A percentile compares a stretch with the other conserved stretches of the same genome.
Evolutionary conservation across 2,888 invertebrate species (phyloP).

Genomic region (Eledone cirrhosa): DNA sequence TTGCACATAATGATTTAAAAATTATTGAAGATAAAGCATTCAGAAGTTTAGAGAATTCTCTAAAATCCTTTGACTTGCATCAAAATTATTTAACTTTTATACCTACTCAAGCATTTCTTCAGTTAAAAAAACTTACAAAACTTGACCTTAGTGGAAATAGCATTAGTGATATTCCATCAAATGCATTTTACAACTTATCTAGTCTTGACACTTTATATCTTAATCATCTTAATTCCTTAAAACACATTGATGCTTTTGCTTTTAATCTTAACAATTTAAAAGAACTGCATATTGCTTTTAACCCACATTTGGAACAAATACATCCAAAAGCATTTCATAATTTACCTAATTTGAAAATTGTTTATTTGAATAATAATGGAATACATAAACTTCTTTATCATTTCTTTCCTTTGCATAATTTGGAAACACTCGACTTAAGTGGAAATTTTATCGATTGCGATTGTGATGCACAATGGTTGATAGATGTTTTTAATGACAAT

Average conservation of each 20-base stretch:
- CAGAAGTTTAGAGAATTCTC: neutral
- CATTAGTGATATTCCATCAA: neutral
- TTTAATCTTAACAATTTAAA: constrained; percentile 9
- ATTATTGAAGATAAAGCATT: constrained; percentile 9
- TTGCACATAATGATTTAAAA: neutral
- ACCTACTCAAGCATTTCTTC: neutral
- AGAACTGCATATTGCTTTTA: constrained; percentile 1
- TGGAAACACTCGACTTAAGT: neutral
- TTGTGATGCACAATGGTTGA: constrained; percentile 22
- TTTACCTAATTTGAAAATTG: constrained; percentile 13
- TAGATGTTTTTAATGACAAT: constrained; percentile 1
- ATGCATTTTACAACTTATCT: constrained; percentile 1
- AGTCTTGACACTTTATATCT: neutral
- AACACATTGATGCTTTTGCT: neutral
- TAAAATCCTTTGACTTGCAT: neutral
- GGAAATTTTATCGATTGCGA: constrained; percentile 18
- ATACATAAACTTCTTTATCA: constrained; percentile 1
- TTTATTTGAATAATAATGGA: constrained; percentile 21
- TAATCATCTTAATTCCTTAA: constrained; percentile 4
- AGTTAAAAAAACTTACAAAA: neutral
- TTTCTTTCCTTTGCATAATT: neutral
- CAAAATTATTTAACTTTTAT: neutral
- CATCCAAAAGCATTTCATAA: constrained; percentile 22
- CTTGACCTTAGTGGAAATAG: constrained; percentile 7
- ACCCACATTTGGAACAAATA: neutral